Base-by-base conservation (phyloP, 2,797 vertebrate genomes). In the Rhinella marina region DNA sequence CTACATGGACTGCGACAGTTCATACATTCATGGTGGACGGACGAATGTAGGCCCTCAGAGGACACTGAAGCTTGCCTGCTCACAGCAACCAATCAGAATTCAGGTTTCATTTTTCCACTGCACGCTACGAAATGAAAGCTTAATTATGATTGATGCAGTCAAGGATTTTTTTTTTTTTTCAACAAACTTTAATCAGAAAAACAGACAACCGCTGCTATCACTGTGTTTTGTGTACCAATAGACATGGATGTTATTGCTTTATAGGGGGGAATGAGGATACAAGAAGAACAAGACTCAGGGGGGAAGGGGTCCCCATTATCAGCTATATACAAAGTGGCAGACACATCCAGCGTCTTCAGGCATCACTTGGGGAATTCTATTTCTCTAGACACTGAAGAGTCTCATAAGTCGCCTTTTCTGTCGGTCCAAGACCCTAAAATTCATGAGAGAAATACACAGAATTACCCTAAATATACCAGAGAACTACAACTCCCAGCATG, bases 341-440 rank as follows among this genome's bases (percentile, higher is more conserved):
- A 21, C 1, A 17, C 10, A 2, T 6, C 73, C 12, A 14, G 0
- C 4, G 11, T n/a, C 73, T 5, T 2, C 19, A 14, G 1, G 4
- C 14, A 1, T 2, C 54, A 17, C 19, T 9, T 17, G 10, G 68
- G 16, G 23, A 83, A 41, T 27, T 68, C 50, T 14, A 0, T 56
- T 73, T 77, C 19, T 14, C 16, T 17, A 19, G n/a, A 17, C 14
- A 8, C 13, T 76, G 61, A 1, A 87, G 78, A 8, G 81, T 80
- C 52, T 84, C 85, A 3, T 76, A 80, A 1, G 50, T 80, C 3
- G 12, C 21, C 66, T 84, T 86, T 4, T 84, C 73, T 29, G 68
- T 19, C 2, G 85, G 50, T 12, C 57, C 77, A 19, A 80, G 54
- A 59, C 77, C 54, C 77, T 80, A 27, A 59, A 21, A 80, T 6